Evolutionary conservation across 2,113 vertebrate genomes (phyloP).

Genomic region (Larimichthys crocea): DNA sequence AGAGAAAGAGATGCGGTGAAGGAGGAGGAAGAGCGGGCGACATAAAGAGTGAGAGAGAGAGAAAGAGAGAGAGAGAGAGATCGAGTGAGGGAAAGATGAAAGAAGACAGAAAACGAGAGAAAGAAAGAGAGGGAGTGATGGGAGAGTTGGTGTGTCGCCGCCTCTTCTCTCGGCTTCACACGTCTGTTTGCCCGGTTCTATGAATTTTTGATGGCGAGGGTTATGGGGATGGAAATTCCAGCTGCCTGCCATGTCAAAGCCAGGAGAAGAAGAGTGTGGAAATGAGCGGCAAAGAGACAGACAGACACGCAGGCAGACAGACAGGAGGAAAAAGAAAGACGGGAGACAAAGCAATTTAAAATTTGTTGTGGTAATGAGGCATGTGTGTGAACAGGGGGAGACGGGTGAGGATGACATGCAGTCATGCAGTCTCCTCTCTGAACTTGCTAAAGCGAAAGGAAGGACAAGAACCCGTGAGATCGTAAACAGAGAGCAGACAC

Average conservation of each 20-base stretch:
- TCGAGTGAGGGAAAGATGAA: slow-evolving; percentile 65
- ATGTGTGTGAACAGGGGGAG: slow-evolving; percentile 15
- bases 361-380: slow-evolving; percentile 66
- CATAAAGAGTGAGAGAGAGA: slow-evolving; percentile 60
- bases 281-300: slow-evolving; percentile 68
- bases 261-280: slow-evolving; percentile 53
- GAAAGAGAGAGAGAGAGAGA: slow-evolving; percentile 54
- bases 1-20: slow-evolving; percentile 21
- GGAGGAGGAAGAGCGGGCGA: slow-evolving; percentile 30
- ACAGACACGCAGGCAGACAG: slow-evolving; percentile 39
- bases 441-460: not conserved
- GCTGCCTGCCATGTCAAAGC: slow-evolving; percentile 72
- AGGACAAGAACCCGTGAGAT: not conserved
- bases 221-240: slow-evolving; percentile 69
- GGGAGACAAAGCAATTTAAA: slow-evolving; percentile 49
- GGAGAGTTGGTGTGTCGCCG: slow-evolving; percentile 46
- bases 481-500: slow-evolving; percentile 6
- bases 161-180: slow-evolving; percentile 45
- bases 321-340: slow-evolving; percentile 27
- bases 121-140: slow-evolving; percentile 57
- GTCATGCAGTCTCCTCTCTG: not conserved
- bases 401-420: slow-evolving; percentile 17
- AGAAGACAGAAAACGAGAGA: slow-evolving; percentile 66
- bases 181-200: slow-evolving; percentile 67
- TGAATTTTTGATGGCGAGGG: slow-evolving; percentile 79